phyloP scores from a whole-genome alignment of 2,797 vertebrate species.

The Jordanella pulchra region DNA sequence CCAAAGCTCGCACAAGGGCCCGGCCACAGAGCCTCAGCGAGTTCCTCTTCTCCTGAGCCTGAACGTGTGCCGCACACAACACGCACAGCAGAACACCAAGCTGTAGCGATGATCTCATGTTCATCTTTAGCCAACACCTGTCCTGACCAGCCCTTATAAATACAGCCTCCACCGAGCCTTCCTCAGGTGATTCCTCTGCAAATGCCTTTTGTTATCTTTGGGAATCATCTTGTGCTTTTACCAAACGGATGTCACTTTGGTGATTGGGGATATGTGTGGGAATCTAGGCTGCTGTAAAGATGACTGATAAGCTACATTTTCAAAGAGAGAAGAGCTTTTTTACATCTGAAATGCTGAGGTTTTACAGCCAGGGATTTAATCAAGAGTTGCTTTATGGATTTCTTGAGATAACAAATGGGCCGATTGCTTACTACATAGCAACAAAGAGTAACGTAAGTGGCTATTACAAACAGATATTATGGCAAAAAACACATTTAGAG shows the following conservation, averaged over 20 bases:
- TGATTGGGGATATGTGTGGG: conserved; percentile 54
- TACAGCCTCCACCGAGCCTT: conserved; percentile 11
- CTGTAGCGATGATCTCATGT: conserved; percentile 9
- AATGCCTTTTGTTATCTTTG: conserved; percentile 35
- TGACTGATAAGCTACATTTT: conserved; percentile 41
- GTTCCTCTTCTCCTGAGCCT: not conserved
- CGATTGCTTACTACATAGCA: conserved; percentile 60
- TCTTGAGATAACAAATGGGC: conserved; percentile 66
- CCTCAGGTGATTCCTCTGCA: conserved; percentile 8
- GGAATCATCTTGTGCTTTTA: conserved; percentile 47
- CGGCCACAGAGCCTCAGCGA: conserved; percentile 4
- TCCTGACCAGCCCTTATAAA: conserved; percentile 48
- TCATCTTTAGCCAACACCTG: conserved; percentile 7
- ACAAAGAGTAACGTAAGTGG: conserved; percentile 45
- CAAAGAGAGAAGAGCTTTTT: conserved; percentile 38
- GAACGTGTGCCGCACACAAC: not conserved
- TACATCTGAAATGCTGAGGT: conserved; percentile 37
- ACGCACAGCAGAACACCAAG: conserved; percentile 2
- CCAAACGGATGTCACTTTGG: conserved; percentile 41
- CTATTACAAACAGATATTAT: not conserved
- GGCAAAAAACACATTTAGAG: not conserved
- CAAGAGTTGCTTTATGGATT: too few relatives aligned
- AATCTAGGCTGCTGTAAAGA: conserved; percentile 46
- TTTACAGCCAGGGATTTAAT: conserved; percentile 63
- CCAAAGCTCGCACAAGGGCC: conserved; percentile 4